Percentiles rank a stretch among this genome's conserved stretches.
These are phyloP conservation scores for Asobara japonica DNA, from an alignment of 1,140 invertebrate species.

Conservation along the genomic window DNA sequence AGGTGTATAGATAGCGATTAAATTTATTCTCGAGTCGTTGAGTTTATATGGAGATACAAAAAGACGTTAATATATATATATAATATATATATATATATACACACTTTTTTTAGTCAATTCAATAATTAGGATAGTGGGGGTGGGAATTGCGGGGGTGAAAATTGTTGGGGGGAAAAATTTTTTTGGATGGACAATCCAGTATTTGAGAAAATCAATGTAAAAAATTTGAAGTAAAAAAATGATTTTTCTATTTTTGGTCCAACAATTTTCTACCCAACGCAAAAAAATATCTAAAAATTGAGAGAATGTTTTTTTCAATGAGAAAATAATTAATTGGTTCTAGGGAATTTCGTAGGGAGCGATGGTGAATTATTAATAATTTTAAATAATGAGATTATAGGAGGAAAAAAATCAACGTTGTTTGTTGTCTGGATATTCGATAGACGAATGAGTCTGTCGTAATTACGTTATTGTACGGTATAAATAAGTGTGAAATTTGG, in stretches of 20 bases:
- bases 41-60: constrained; percentile 26
- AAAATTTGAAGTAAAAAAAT: background rate
- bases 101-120: constrained; percentile 39
- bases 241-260: background rate
- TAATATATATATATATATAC: constrained; percentile 35
- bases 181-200: background rate
- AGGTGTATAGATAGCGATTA: constrained; percentile 41
- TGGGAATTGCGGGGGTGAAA: constrained; percentile 16
- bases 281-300: background rate
- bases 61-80: constrained; percentile 28
- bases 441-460: background rate
- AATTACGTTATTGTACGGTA: constrained; percentile 1
- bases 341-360: background rate
- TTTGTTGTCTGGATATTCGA: constrained; percentile 25
- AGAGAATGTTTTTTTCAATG: constrained; percentile 1
- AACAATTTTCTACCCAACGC: background rate
- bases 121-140: constrained; percentile 34
- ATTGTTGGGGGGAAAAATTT: background rate
- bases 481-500: constrained; percentile 14
- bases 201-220: too few relatives aligned
- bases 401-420: constrained; percentile 28
- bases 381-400: constrained; percentile 10
- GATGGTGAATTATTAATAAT: background rate
- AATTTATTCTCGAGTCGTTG: constrained; percentile 33
- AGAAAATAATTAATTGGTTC: constrained; percentile 13